A percentile compares a stretch with the other conserved stretches of the same genome.
phyloP scores from a whole-genome alignment of 2,888 invertebrate species.

The Thereva unica region DNA sequence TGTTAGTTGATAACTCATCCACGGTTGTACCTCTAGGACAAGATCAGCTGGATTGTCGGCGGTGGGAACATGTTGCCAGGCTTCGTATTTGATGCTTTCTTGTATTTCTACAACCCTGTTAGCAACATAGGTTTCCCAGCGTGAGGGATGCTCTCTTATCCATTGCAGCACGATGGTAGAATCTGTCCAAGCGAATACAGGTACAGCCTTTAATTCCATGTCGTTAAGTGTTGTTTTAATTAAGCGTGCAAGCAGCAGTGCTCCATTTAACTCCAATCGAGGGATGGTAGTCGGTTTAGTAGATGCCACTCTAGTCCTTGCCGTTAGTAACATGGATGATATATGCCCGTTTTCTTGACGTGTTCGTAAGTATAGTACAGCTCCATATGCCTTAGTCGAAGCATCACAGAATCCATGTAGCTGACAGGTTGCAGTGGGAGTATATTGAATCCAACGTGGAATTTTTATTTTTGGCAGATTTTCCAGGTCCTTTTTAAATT shows the following conservation, averaged over 20 bases:
- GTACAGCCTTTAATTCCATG: too few species aligned
- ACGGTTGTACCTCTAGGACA: neutral
- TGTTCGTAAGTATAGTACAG: neutral
- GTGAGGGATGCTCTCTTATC: neutral
- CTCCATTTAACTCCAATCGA: constrained; percentile 42
- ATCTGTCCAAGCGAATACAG: too few species aligned
- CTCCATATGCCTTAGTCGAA: constrained; percentile 9
- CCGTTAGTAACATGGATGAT: neutral
- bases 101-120: neutral
- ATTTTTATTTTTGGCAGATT: neutral
- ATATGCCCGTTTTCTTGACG: too few species aligned
- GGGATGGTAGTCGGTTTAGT: constrained; percentile 43
- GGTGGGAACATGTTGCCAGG: neutral
- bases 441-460: neutral
- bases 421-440: neutral
- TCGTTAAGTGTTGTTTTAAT: neutral
- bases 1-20: neutral
- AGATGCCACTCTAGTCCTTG: constrained; percentile 1
- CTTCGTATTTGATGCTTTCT: neutral
- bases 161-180: neutral
- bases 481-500: neutral
- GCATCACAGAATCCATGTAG: constrained; percentile 24
- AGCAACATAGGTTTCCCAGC: neutral
- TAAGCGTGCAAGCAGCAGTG: neutral
- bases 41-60: neutral